These are phyloP conservation scores for Cosmia trapezina DNA, from an alignment of 2,888 invertebrate species.

Conservation along the genomic window DNA sequence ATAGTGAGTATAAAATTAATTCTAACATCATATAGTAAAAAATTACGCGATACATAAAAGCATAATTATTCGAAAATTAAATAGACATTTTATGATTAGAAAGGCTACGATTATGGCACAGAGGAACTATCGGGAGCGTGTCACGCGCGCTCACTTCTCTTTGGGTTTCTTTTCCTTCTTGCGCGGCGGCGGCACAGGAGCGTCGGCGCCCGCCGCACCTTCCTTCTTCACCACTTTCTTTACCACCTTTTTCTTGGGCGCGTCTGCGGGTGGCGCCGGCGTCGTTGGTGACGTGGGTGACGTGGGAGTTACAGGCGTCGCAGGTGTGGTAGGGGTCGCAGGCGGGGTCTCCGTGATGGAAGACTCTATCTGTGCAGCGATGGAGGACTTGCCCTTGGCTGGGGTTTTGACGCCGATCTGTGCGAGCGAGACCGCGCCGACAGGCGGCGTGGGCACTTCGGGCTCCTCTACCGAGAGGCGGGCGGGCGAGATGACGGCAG, in stretches of 20 bases:
- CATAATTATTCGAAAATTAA: conserved; percentile 82
- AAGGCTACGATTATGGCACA: conserved; percentile 87
- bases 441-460: conserved; percentile 88
- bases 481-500: conserved; percentile 73
- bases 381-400: conserved; percentile 78
- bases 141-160: conserved; percentile 84
- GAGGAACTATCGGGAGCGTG: conserved; percentile 82
- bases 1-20: conserved; percentile 78
- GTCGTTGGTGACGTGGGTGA: conserved; percentile 11
- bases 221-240: conserved; percentile 90
- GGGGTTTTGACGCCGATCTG: conserved; percentile 85
- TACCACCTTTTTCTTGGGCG: conserved; percentile 83
- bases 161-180: conserved; percentile 90
- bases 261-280: conserved; percentile 64
- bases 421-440: conserved; percentile 87
- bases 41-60: conserved; percentile 86
- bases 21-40: conserved; percentile 76
- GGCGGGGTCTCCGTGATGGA: conserved; percentile 77
- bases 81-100: conserved; percentile 78
- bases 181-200: conserved; percentile 89
- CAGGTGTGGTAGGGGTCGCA: conserved; percentile 46
- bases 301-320: conserved; percentile 67
- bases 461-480: conserved; percentile 80
- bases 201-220: conserved; percentile 78
- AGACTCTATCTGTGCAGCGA: conserved; percentile 84